Evolutionary conservation across 2,113 vertebrate genomes (phyloP).

Genomic region (Phocoena sinus): DNA sequence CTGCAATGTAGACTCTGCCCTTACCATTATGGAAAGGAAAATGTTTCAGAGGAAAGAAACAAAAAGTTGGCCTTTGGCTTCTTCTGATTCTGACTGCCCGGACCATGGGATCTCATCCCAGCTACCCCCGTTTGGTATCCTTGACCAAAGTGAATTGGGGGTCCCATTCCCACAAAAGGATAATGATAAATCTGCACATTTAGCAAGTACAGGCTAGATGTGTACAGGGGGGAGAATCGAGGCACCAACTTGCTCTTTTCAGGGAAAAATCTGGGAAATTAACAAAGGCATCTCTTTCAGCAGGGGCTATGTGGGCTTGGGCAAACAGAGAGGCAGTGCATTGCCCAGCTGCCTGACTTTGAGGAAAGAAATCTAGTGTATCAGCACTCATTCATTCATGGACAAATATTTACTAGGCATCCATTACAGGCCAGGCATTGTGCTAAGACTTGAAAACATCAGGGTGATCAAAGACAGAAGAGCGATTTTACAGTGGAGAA

Average conservation of each 20-base stretch:
- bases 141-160: background rate
- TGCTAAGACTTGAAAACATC: background rate
- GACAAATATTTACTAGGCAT: background rate
- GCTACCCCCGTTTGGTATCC: background rate
- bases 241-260: background rate
- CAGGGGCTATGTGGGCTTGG: background rate
- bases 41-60: slow-evolving; percentile 15
- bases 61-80: background rate
- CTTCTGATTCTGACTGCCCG: background rate
- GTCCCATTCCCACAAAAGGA: background rate
- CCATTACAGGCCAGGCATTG: background rate
- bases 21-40: background rate
- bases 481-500: background rate
- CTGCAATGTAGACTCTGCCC: background rate
- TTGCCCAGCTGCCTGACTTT: background rate
- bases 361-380: background rate
- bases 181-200: background rate
- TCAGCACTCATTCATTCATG: background rate
- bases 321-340: background rate
- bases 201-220: background rate
- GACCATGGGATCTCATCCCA: background rate
- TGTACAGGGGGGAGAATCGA: background rate
- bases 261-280: background rate
- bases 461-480: background rate
- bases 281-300: background rate